Conservation (phyloP, 2,113 vertebrate genomes). For the Callospermophilus lateralis region DNA sequence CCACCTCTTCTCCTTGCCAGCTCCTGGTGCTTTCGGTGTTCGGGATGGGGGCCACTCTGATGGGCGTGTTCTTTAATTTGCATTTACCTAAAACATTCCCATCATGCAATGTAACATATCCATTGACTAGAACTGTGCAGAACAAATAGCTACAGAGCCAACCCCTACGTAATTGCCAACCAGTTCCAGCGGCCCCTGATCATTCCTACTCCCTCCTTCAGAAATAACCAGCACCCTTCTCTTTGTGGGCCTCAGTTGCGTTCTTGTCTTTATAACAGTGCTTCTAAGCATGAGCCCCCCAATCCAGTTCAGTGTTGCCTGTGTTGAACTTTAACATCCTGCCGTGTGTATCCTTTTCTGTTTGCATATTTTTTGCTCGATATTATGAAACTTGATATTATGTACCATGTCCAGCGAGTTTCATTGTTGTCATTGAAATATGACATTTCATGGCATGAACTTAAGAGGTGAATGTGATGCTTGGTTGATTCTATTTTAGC, state of each 20-base stretch:
- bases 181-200: background rate
- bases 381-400: background rate
- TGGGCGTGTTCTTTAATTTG: background rate
- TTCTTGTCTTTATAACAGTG: background rate
- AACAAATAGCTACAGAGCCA: background rate
- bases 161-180: background rate
- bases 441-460: background rate
- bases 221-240: background rate
- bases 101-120: background rate
- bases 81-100: background rate
- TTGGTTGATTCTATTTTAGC: background rate
- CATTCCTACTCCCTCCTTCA: background rate
- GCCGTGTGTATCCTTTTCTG: background rate
- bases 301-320: background rate
- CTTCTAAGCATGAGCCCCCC: background rate
- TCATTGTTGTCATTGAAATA: background rate
- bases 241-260: background rate
- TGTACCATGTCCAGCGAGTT: background rate
- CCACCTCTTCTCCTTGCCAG: background rate
- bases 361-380: background rate
- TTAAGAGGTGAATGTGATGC: background rate
- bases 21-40: background rate
- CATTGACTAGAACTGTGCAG: no score
- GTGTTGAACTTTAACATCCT: background rate
- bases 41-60: background rate